phyloP scores from a whole-genome alignment of 2,113 vertebrate species.

The Fulmarus glacialis region DNA sequence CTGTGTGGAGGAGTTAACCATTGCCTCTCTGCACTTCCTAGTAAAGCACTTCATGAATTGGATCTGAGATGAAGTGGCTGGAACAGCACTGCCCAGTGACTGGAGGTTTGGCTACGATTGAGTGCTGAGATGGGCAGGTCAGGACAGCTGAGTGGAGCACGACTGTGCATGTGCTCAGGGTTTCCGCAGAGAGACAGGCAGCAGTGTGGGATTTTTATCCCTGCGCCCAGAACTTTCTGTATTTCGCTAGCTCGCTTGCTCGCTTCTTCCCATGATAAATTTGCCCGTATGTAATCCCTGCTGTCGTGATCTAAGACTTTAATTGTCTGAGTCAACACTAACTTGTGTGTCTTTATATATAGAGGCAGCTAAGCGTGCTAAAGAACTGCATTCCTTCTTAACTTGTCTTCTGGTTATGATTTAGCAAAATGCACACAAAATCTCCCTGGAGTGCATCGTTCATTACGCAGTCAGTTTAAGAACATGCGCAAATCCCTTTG shows the following conservation, averaged over 20 bases:
- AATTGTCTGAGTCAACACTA: background rate
- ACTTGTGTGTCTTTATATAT: background rate
- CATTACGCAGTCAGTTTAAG: background rate
- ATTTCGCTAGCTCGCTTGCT: background rate
- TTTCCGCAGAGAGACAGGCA: background rate
- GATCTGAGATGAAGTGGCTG: background rate
- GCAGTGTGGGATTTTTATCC: background rate
- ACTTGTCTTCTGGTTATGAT: background rate
- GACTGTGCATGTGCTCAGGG: fast-evolving
- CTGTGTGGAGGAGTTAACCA: background rate
- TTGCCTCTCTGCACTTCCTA: background rate
- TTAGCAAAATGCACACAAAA: background rate
- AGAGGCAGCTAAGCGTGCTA: background rate
- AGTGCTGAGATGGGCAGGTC: background rate
- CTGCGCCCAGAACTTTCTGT: background rate
- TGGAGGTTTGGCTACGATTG: background rate
- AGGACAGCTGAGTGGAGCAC: background rate
- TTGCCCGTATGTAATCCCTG: background rate
- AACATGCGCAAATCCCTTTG: fast-evolving
- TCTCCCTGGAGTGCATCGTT: background rate
- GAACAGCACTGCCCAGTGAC: background rate
- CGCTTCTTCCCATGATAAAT: background rate
- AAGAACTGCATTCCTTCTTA: background rate
- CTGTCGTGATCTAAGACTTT: background rate
- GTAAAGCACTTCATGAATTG: fast-evolving